These are phyloP conservation scores for Prosopocoilus inquinatus DNA, from an alignment of 2,888 invertebrate genomes.

Conservation along the genomic window DNA sequence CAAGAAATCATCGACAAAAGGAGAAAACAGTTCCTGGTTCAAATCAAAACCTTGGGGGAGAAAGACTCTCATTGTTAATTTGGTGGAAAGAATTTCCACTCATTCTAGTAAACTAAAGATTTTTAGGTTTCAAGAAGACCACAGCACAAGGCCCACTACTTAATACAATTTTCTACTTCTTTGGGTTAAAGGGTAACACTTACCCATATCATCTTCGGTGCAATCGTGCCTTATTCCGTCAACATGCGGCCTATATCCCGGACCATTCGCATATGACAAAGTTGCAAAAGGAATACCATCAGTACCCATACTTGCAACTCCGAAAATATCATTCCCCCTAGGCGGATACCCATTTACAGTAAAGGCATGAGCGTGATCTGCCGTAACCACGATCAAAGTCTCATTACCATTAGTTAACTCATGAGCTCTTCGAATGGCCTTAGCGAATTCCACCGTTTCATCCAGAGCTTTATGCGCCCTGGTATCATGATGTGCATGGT, in stretches of 20 bases:
- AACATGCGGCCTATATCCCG: conserved; percentile 55
- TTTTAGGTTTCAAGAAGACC: too few species aligned
- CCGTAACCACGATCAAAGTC: conserved; percentile 75
- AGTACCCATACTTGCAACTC: conserved; percentile 52
- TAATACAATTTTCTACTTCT: too few species aligned
- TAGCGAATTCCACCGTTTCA: conserved; percentile 73
- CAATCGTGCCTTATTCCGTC: conserved; percentile 52
- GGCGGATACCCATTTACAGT: conserved; percentile 71
- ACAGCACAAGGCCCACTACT: too few species aligned
- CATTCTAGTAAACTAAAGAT: too few species aligned
- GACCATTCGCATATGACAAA: conserved; percentile 74
- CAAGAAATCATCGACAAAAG: too few species aligned
- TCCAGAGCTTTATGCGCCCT: conserved; percentile 67
- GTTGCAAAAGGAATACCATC: conserved; percentile 65
- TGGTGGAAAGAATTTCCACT: too few species aligned
- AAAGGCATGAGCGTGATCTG: conserved; percentile 80
- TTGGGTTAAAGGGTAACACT: conserved; percentile 39
- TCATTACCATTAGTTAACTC: conserved; percentile 61
- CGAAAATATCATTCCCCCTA: conserved; percentile 61
- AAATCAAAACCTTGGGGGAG: too few species aligned
- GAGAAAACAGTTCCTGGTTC: too few species aligned
- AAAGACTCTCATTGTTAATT: too few species aligned
- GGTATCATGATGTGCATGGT: conserved; percentile 73
- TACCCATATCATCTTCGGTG: conserved; percentile 50
- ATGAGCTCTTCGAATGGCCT: conserved; percentile 58